Evolutionary conservation across 2,888 invertebrate species (phyloP).

Genomic region (Amblyjoppa proteus): DNA sequence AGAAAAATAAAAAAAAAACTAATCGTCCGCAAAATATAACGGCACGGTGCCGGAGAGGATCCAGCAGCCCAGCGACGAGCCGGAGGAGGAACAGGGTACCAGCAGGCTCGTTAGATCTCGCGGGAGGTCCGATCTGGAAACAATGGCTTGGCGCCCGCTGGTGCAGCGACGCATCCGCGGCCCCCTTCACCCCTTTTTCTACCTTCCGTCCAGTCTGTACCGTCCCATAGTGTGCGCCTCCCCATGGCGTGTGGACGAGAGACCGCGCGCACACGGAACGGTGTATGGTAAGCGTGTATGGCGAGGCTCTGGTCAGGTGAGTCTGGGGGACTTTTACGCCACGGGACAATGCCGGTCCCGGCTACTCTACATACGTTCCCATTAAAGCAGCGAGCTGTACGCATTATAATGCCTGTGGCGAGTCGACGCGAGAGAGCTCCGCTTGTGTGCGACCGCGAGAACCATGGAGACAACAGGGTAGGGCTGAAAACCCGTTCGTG

Average conservation of each 20-base stretch:
- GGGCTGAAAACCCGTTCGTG: slow-evolving; percentile 47
- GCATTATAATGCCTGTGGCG: slow-evolving; percentile 78
- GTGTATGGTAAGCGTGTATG: slow-evolving; percentile 42
- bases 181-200: slow-evolving; percentile 45
- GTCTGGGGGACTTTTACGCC: slow-evolving; percentile 74
- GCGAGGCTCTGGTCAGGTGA: slow-evolving; percentile 75
- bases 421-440: slow-evolving; percentile 55
- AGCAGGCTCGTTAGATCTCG: slow-evolving; percentile 77
- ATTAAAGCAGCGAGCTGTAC: slow-evolving; percentile 81
- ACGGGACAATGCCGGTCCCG: slow-evolving; percentile 77
- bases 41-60: slow-evolving; percentile 45
- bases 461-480: slow-evolving; percentile 58
- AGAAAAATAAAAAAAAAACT: slow-evolving; percentile 60
- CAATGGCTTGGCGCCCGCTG: slow-evolving; percentile 79
- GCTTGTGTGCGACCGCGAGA: slow-evolving; percentile 60
- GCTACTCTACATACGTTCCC: slow-evolving; percentile 82
- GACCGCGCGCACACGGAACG: slow-evolving; percentile 42
- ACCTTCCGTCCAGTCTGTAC: slow-evolving; percentile 45
- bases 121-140: slow-evolving; percentile 78
- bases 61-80: slow-evolving; percentile 27
- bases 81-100: slow-evolving; percentile 45
- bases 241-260: slow-evolving; percentile 39
- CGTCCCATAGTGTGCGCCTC: slow-evolving; percentile 50
- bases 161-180: slow-evolving; percentile 63
- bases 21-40: slow-evolving; percentile 62